phyloP scores from a whole-genome alignment of 2,888 invertebrate genomes.

The Tanypteryx hageni region DNA sequence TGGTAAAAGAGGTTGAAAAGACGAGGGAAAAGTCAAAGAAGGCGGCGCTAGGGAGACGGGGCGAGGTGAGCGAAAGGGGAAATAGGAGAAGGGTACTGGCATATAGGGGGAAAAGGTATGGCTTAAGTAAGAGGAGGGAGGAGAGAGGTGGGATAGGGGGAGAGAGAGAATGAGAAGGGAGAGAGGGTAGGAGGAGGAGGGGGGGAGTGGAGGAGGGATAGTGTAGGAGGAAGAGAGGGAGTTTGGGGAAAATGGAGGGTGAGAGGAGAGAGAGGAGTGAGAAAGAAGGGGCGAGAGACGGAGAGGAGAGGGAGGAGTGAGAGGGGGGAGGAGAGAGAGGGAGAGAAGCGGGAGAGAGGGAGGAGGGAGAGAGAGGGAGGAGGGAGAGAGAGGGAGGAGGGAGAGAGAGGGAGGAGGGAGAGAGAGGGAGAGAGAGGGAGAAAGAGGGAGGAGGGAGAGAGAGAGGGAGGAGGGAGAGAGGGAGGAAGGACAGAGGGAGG shows the following conservation, averaged over 20 bases:
- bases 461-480: slow-evolving; percentile 48
- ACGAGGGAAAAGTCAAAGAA: no score
- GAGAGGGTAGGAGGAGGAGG: not conserved
- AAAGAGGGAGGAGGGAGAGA: slow-evolving; percentile 21
- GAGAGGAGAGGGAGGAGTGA: not conserved
- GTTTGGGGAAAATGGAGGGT: not conserved
- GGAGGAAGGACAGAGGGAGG: slow-evolving; percentile 47
- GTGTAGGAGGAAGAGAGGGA: not conserved
- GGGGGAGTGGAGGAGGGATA: not conserved
- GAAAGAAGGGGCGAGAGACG: not conserved
- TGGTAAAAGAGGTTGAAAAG: no score
- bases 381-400: not conserved
- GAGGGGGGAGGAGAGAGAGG: not conserved
- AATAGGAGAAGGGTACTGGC: no score
- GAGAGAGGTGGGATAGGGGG: no score
- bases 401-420: not conserved
- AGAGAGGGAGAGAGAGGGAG: not conserved
- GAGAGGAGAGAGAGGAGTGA: not conserved
- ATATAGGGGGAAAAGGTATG: no score
- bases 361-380: not conserved
- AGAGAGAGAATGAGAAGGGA: not conserved
- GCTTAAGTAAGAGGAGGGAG: no score
- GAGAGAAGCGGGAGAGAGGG: not conserved
- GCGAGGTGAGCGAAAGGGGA: no score
- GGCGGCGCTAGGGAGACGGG: no score